Base-by-base conservation (phyloP, 2,888 invertebrate genomes). In the Noctuana brunneofusca region DNA sequence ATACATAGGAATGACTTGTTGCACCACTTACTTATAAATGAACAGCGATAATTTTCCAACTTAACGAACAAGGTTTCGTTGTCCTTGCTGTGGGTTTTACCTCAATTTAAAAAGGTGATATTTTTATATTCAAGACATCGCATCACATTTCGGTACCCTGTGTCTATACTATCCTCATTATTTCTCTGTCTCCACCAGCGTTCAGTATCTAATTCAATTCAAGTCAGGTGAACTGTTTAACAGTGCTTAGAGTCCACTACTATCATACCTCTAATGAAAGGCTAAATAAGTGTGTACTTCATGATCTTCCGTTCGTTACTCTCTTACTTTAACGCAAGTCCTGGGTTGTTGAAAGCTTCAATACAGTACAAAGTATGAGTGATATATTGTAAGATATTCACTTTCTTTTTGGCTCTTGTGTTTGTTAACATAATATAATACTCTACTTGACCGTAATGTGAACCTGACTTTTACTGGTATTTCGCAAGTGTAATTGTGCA, bases 351-450 rank as follows among this genome's bases (percentile, higher is more conserved):
- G 75, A 78, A 77, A 76, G 78, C 73, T 78, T 79, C 82, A 81
- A 82, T 82, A 84, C 79, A 80, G 80, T 83, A 76, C 75, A 75
- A 75, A 81, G 76, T 75, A 67, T 73, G 73, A 79, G 85, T 87
- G 84, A 87, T 86, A 86, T 86, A 87, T 85, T 83, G 81, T 63
- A 48, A 56, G 27, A 18, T 16, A 30, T 43, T 56, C 56, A 50
- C 49, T 63, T 63, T 63, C 62, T 63, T 56, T 55, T 62, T 55
- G 50, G 43, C 56, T 41, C 62, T 62, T 60, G 6, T 56, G 55
- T 63, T 50, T 56, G 63, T 50, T 63, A 50, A 55, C 43, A 14
- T 59, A 59, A 43, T 24, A 14, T 59, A 59, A 43, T 24, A 35
- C 50, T 27, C 22, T 48, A n/a, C 22, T 48, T 46, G 16, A 22